Percentiles rank a stretch among this genome's conserved stretches.
Conservation (phyloP, 2,888 invertebrate genomes). For the Diaperis boleti region DNA sequence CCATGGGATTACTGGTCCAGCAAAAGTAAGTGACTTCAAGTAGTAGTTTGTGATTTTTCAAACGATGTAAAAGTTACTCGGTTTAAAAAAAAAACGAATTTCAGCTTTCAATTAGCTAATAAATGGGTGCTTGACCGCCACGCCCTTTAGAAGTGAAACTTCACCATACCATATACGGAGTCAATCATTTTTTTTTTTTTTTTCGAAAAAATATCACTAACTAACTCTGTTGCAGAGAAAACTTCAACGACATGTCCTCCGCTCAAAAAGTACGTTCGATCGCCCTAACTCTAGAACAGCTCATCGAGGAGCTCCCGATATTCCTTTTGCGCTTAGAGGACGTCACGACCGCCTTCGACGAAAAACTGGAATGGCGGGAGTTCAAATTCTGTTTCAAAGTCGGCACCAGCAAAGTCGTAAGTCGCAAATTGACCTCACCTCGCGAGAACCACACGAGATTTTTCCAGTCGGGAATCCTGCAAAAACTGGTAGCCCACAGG, state of each 20-base stretch:
- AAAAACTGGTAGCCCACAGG: conserved; percentile 68
- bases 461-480: conserved; percentile 68
- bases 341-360: conserved; percentile 73
- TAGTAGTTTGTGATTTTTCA: too few relatives aligned
- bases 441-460: background rate
- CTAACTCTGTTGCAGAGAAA: conserved; percentile 65
- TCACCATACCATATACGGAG: too few relatives aligned
- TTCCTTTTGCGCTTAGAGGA: conserved; percentile 74
- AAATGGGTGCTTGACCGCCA: too few relatives aligned
- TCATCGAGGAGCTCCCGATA: conserved; percentile 74
- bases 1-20: conserved; percentile 68
- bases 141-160: too few relatives aligned
- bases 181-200: too few relatives aligned
- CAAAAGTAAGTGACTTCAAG: too few relatives aligned
- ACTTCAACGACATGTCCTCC: conserved; percentile 72
- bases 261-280: conserved; percentile 73
- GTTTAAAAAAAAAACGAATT: too few relatives aligned
- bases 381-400: conserved; percentile 75
- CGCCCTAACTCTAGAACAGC: conserved; percentile 72
- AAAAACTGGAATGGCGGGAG: conserved; percentile 73
- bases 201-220: background rate
- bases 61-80: too few relatives aligned
- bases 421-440: conserved; percentile 57
- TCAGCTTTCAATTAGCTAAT: too few relatives aligned
- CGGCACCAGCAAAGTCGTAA: conserved; percentile 76